Conservation (phyloP, 2,113 vertebrate species). For the Euleptes europaea region DNA sequence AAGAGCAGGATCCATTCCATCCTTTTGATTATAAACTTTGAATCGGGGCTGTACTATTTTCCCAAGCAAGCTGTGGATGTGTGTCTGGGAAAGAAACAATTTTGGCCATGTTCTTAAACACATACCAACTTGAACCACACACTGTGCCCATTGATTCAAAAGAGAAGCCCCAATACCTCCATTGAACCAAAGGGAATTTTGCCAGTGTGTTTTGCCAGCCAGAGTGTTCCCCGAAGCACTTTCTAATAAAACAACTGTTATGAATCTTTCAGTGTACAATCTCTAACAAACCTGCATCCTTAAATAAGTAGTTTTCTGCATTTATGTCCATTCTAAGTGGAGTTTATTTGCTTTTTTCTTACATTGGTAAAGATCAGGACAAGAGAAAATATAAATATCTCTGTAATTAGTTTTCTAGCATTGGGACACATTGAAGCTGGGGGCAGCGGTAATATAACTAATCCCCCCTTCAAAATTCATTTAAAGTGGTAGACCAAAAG, state of each 20-base stretch:
- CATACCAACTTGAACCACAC: neutral
- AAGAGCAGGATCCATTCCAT: neutral
- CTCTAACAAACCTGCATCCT: neutral
- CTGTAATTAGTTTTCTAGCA: too few species aligned
- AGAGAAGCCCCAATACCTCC: neutral
- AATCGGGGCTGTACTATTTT: neutral
- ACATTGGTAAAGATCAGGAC: neutral
- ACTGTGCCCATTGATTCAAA: neutral
- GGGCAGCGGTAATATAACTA: neutral
- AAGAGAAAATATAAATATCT: neutral
- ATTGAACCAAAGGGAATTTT: neutral
- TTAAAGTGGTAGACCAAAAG: neutral
- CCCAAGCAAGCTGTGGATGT: neutral
- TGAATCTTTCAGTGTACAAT: neutral
- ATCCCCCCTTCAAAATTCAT: neutral
- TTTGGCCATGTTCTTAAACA: neutral
- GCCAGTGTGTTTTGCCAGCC: neutral
- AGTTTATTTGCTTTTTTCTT: neutral
- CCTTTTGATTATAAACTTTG: neutral
- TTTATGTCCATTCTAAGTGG: neutral
- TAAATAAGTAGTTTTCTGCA: neutral
- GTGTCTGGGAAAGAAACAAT: neutral
- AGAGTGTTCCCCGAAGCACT: neutral
- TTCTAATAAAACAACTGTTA: neutral
- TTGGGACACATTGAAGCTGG: too few species aligned